A percentile compares a stretch with the other conserved stretches of the same genome.
Conservation (phyloP, 2,113 vertebrate genomes). For the Nesogale talazaci region DNA sequence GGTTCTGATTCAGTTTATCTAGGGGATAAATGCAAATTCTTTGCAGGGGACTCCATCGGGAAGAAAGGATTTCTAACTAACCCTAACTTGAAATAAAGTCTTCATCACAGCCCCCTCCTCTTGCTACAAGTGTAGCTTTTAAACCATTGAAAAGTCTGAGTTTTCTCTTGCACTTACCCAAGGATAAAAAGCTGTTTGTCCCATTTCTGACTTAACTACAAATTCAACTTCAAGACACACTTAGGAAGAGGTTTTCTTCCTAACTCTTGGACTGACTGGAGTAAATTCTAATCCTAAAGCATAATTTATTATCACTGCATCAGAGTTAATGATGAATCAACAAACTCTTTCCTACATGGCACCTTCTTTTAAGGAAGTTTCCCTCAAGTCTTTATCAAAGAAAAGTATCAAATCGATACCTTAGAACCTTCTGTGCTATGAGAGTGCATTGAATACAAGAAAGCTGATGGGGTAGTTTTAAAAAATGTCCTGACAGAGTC, state of each 20-base stretch:
- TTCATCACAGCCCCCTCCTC: background rate
- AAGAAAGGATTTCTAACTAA: background rate
- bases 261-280: background rate
- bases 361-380: conserved; percentile 41
- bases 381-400: conserved; percentile 58
- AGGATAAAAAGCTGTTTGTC: background rate
- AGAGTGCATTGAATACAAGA: conserved; percentile 88
- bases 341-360: conserved; percentile 44
- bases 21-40: background rate
- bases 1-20: background rate
- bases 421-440: conserved; percentile 80
- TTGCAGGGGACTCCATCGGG: too few relatives aligned
- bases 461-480: conserved; percentile 90
- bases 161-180: background rate
- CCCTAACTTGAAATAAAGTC: background rate
- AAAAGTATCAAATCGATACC: conserved; percentile 80
- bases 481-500: conserved; percentile 93
- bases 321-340: conserved; percentile 67
- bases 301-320: conserved; percentile 56
- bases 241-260: background rate
- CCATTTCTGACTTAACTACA: background rate
- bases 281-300: conserved; percentile 52
- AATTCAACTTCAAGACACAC: background rate
- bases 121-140: background rate
- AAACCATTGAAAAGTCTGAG: background rate